These are phyloP conservation scores for Sminthopsis crassicaudata DNA, from an alignment of 2,113 vertebrate species.

Conservation along the genomic window DNA sequence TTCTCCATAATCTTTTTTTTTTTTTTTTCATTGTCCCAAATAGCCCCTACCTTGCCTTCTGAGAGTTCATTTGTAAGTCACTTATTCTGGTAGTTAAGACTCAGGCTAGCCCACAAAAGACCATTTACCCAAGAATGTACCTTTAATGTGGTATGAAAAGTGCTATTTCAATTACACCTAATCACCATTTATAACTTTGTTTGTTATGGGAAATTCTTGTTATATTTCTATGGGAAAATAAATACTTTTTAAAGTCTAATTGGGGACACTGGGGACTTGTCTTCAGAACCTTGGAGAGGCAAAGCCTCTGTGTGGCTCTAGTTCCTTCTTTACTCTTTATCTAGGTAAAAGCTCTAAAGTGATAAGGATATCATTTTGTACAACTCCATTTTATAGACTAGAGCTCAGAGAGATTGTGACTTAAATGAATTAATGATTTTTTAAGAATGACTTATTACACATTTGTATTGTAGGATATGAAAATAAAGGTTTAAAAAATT, in stretches of 20 bases:
- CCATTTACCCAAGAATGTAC: background rate
- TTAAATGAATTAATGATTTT: background rate
- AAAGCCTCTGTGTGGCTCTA: background rate
- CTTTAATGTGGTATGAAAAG: background rate
- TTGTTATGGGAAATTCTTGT: background rate
- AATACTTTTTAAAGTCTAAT: background rate
- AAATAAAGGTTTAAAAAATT: background rate
- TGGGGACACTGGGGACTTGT: background rate
- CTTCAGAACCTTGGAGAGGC: background rate
- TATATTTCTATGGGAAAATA: background rate
- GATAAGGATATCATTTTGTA: background rate
- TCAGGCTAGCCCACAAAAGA: background rate
- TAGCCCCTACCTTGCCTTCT: background rate
- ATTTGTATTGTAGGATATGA: background rate
- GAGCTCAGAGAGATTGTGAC: background rate
- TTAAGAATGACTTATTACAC: background rate
- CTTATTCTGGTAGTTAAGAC: background rate
- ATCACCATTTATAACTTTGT: background rate
- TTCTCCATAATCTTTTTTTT: background rate
- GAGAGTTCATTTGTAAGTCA: background rate
- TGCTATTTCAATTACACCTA: conserved; percentile 2
- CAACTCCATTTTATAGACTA: background rate
- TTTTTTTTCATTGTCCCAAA: background rate
- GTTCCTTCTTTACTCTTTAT: background rate
- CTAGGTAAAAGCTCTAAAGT: background rate